Percentiles rank a stretch among this genome's conserved stretches.
Conservation (phyloP, 2,888 invertebrate genomes). For the Acanthacorydalis orientalis region DNA sequence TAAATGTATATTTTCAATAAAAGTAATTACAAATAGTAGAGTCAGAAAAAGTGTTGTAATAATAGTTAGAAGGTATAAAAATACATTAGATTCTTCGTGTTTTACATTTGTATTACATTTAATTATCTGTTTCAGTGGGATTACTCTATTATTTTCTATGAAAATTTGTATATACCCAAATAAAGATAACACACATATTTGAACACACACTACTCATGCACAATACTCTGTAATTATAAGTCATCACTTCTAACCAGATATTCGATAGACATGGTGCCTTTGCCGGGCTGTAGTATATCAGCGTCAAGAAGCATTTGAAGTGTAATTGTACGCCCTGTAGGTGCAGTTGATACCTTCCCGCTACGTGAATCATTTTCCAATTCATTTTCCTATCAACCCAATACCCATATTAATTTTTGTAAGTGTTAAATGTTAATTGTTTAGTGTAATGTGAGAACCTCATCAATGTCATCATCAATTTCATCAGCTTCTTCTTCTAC, state of each 20-base stretch:
- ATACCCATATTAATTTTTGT: slow-evolving; percentile 14
- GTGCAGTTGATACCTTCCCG: slow-evolving; percentile 6
- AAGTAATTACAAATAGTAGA: too few species aligned
- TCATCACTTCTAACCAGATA: slow-evolving; percentile 49
- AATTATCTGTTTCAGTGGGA: too few species aligned
- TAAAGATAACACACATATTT: too few species aligned
- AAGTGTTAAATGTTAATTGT: neutral
- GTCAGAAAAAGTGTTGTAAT: too few species aligned
- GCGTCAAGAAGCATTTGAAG: slow-evolving; percentile 74
- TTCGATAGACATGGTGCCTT: slow-evolving; percentile 74
- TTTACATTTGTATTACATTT: too few species aligned
- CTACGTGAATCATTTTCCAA: slow-evolving; percentile 2
- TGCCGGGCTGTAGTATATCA: slow-evolving; percentile 68
- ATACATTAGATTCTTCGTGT: too few species aligned
- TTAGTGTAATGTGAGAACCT: slow-evolving; percentile 19
- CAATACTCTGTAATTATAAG: neutral
- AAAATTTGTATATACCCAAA: too few species aligned
- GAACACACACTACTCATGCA: neutral
- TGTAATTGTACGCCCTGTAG: slow-evolving; percentile 53
- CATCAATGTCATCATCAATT: slow-evolving; percentile 37
- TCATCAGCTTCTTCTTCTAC: slow-evolving; percentile 35
- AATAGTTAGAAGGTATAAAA: too few species aligned
- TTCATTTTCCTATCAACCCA: slow-evolving; percentile 10
- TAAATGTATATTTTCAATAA: neutral
- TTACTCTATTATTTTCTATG: too few species aligned